Evolutionary conservation across 64 coral and sea anemone species (phyloP).

Genomic region (Montipora capricornis): DNA sequence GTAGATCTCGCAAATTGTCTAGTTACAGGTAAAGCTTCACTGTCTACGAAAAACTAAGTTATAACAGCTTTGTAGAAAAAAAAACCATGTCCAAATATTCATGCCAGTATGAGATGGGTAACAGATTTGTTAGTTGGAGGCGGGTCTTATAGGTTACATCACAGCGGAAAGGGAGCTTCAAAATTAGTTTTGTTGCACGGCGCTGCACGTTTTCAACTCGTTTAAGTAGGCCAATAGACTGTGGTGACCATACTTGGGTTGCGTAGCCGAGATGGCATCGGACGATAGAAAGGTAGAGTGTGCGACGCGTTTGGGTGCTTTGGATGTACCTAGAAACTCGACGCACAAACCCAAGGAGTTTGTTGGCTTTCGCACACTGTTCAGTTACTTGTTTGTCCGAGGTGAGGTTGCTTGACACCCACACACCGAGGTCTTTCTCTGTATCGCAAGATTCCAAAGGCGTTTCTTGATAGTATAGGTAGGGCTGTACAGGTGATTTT

Average conservation of each 20-base stretch:
- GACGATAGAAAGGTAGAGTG: conserved; percentile 43
- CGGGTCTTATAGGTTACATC: conserved; percentile 34
- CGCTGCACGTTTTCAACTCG: conserved; percentile 17
- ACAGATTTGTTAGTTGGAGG: too few relatives aligned
- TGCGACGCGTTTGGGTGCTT: conserved; percentile 26
- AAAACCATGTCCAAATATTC: too few relatives aligned
- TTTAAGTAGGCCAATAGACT: conserved; percentile 20
- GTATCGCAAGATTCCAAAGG: conserved; percentile 62
- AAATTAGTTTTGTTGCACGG: conserved; percentile 26
- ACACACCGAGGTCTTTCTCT: conserved; percentile 81
- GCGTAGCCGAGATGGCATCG: conserved; percentile 34
- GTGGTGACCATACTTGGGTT: conserved; percentile 29
- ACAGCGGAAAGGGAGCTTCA: conserved; percentile 9
- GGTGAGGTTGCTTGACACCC: conserved; percentile 59
- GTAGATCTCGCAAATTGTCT: too few relatives aligned
- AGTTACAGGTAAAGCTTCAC: too few relatives aligned
- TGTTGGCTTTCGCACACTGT: conserved; percentile 52
- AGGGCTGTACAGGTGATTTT: too few relatives aligned
- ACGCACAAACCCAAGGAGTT: conserved; percentile 53
- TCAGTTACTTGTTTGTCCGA: conserved; percentile 47
- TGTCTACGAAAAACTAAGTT: too few relatives aligned
- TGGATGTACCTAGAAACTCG: conserved; percentile 33
- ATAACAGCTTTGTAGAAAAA: too few relatives aligned
- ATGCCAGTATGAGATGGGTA: too few relatives aligned
- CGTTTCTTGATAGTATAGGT: too few relatives aligned